phyloP scores from a whole-genome alignment of 1,140 invertebrate genomes.

The Scaptodrosophila lebanonensis region DNA sequence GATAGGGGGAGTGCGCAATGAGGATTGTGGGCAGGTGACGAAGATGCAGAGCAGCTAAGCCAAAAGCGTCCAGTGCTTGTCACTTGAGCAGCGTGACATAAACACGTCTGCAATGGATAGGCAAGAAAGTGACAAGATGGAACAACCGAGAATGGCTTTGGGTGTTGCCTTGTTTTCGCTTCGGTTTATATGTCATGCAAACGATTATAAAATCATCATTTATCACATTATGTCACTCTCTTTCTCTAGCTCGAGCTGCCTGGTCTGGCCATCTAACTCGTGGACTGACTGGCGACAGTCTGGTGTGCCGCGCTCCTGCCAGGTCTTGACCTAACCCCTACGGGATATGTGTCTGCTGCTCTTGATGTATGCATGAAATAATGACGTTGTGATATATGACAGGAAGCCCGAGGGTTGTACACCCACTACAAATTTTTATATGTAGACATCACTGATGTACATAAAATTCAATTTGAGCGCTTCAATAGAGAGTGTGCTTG shows the following conservation, averaged over 20 bases:
- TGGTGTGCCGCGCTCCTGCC: constrained; percentile 33
- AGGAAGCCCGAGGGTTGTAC: constrained; percentile 10
- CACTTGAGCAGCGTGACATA: constrained; percentile 46
- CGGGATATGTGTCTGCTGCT: constrained; percentile 13
- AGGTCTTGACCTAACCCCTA: constrained; percentile 32
- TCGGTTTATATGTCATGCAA: constrained; percentile 48
- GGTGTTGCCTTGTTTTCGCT: neutral
- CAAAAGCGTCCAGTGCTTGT: constrained; percentile 18
- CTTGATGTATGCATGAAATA: constrained; percentile 34
- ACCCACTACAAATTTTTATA: constrained; percentile 37
- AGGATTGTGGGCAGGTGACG: constrained; percentile 29
- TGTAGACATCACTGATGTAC: constrained; percentile 5
- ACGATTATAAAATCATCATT: constrained; percentile 75
- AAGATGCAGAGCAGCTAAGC: constrained; percentile 34
- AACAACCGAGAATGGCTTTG: neutral
- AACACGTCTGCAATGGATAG: constrained; percentile 48
- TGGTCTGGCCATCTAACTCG: neutral
- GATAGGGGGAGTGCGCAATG: no score
- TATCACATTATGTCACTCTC: constrained; percentile 65
- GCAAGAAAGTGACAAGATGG: constrained; percentile 24
- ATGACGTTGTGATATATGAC: constrained; percentile 47
- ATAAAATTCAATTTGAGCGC: constrained; percentile 20
- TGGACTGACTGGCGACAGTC: constrained; percentile 52
- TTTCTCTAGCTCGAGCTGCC: constrained; percentile 10
- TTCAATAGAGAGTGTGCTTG: neutral